These are phyloP conservation scores for Chrysina gloriosa DNA, from an alignment of 2,888 invertebrate species.

Conservation along the genomic window DNA sequence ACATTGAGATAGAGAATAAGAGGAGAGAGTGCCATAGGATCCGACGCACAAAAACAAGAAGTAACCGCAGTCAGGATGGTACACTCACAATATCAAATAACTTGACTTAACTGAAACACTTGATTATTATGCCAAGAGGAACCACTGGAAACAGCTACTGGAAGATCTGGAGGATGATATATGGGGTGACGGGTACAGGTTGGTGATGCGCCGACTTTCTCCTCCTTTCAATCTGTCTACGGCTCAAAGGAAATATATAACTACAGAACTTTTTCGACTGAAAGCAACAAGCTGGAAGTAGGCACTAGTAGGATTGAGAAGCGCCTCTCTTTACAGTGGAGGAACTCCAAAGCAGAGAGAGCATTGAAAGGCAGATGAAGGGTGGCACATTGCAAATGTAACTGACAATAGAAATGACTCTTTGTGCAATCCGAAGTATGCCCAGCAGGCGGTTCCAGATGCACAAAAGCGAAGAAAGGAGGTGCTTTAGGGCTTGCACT, in stretches of 20 bases:
- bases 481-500: too few relatives aligned
- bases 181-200: background rate
- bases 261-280: too few relatives aligned
- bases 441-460: too few relatives aligned
- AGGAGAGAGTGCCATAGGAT: background rate
- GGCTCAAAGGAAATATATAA: background rate
- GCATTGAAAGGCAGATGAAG: too few relatives aligned
- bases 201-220: background rate
- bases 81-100: too few relatives aligned
- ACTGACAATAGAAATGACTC: too few relatives aligned
- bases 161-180: background rate
- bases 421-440: too few relatives aligned
- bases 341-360: too few relatives aligned
- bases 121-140: background rate
- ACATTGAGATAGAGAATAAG: background rate
- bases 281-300: background rate
- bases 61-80: too few relatives aligned
- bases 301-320: background rate
- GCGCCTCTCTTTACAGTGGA: too few relatives aligned
- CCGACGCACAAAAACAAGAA: background rate
- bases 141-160: background rate
- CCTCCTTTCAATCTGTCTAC: background rate
- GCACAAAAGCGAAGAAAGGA: too few relatives aligned
- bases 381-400: too few relatives aligned
- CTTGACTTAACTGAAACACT: background rate